Base-by-base conservation (phyloP, 1,140 invertebrate species). In the Limonius californicus region DNA sequence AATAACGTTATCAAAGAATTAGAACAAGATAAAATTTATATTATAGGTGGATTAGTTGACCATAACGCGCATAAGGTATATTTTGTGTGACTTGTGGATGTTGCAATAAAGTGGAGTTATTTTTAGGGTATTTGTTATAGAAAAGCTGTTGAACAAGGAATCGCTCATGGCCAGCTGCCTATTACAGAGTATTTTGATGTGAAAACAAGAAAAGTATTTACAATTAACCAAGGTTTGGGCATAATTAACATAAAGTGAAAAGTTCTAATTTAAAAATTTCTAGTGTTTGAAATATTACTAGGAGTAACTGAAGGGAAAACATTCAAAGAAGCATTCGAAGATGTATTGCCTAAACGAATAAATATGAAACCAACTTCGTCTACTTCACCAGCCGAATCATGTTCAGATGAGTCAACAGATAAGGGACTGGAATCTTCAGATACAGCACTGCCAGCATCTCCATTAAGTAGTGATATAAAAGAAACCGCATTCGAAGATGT, bases 41-140 rank as follows among this genome's bases (percentile, higher is more conserved):
- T 99, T 39, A 99, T 99, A 78, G 97, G 97, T 43, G 97, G 96
- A 54, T 79, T 99, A 14, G 94, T 99, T 0, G 97, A 99, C 81
- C 97, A 99, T 75, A 99, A 99, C 81, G 83, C 87, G 67, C 88
- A 97, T 68, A 98, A 98, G 82, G 91, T 92, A 18, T n/a, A 53
- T 14, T 53, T 11, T 53, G 20, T 14, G n/a, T 14, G 16, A 12
- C 9, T 12, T 12, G 16, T 9, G 15, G 15, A 47, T 7, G 9
- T 9, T 9, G 45, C 7, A 54, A 56, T 14, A 4, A 56, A 9
- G 16, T 8, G n/a, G n/a, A n/a, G n/a, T n/a, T 64, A 18, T 16
- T 81, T 82, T 63, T 75, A 92, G 88, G 94, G 95, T 4, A 74
- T 96, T 14, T 97, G 94, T 76, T 85, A 91, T 76, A 84, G 87